Base-by-base conservation (phyloP, 2,888 invertebrate species). In the Drosophila testacea region DNA sequence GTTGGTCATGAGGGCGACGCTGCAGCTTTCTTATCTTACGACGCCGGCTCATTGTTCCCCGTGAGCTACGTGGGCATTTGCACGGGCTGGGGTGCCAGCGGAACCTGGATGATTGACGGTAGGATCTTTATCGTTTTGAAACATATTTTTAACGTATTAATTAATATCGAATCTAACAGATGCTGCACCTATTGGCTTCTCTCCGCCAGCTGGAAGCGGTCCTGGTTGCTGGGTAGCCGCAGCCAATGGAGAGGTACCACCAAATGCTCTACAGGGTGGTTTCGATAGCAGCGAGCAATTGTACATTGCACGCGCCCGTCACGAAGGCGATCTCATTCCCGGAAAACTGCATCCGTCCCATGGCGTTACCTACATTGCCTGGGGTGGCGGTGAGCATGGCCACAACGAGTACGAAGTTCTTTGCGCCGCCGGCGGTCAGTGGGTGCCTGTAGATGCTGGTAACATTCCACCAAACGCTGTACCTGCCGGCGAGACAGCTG, bases 81-180 rank as follows among this genome's bases (percentile, higher is more conserved):
- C 93, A 97, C 97, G 48, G 97, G 97, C 52, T 97, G 97, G 96
- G 97, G 97, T 16, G 96, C 97, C 10, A 93, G 93, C 59, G 97
- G 97, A 38, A 94, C 95, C 44, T 97, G 97, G 97, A 93, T 96
- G 75, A 94, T 97, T 83, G 96, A 96, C 93, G 95, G 96, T 96
- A 93, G 85, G 88, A 1, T 5, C 4, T 10, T 10, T 6, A 56
- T 6, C 11, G 44, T 27, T 27, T 27, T 42, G 3, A 11, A 42
- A 6, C 42, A 42, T 42, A 16, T 32, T 16, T 39, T 5, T 0
- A 9, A 16, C 1, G 0, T 5, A n/a, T 46, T 59, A 22, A 38
- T 32, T 3, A 16, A 30, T 11, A 2, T 3, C 13, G 27, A 11
- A 1, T 5, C 9, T n/a, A 38, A 70, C 91, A 92, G 93, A 81